Evolutionary conservation across 2,888 invertebrate species (phyloP), one percentile per base, ranked within the genome.

Genomic region (Hypomecis punctinalis): DNA sequence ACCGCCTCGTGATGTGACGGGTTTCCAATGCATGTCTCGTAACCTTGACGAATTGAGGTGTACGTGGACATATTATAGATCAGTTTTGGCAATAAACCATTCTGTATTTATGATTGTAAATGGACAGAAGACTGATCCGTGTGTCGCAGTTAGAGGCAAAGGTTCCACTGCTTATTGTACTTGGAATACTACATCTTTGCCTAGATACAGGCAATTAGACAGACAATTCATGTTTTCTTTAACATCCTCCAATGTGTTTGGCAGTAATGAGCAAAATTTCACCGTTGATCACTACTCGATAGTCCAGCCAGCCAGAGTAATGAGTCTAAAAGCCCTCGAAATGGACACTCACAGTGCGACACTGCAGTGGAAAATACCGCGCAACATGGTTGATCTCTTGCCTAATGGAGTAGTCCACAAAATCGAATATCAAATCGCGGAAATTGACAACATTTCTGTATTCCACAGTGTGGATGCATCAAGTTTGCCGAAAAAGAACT

Each of bases 31-130:
- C 79, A 86, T 95, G 49, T 95, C 96, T 8, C 89, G 94, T 68
- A 96, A 97, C 82, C 96, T 96, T 89, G 94, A 95, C 57, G 94
- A 94, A 74, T 87, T 98, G 72, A 95, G 94, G 6, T 98, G 98
- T 80, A 1, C 39, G 39, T 39, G 39, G 39, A 39, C 23, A 23
- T 2, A 23, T 23, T 23, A 23, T 23, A 3, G 23, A 23, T 23
- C 23, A 23, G 23, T 23, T 23, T 1, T 3, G 3, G 1, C 23
- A 23, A 2, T 23, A 2, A 23, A 3, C 23, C 23, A 3, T 23
- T 23, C 23, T 23, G 63, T 91, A 35, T 78, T 81, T 52, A 87
- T 83, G 68, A 69, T 78, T 5, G 68, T 82, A 5, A 76, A 85
- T 68, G 81, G 79, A 9, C 76, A 74, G 42, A 13, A 64, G 36